Base-by-base conservation (phyloP, 2,113 vertebrate genomes). In the Pogona vitticeps region DNA sequence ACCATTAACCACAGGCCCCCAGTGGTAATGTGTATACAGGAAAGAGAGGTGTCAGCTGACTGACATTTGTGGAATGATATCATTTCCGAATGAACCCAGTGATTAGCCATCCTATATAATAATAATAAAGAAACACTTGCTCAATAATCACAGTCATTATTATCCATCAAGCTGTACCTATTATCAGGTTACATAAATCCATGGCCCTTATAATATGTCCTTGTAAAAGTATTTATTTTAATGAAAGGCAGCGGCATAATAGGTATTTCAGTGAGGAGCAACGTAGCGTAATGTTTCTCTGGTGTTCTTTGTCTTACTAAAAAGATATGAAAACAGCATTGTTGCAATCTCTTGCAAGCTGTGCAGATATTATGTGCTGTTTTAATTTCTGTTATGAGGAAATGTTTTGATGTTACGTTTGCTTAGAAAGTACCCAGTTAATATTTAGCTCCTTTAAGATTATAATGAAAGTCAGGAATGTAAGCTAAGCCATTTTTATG, bases 81-180 rank as follows among this genome's bases (percentile, higher is more conserved):
- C 59, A 23, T 36, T 46, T 20, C 40, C 46, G 20, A 20, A 67
- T 18, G 31, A 52, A 76, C 21, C 65, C 76, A 12, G 76, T 84
- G 72, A 84, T 76, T 63, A 84, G 38, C 59, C 59, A 76, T 67
- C 72, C 26, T 52, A n/a, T 76, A 52, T 76, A 46, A 40, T 52
- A 52, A 52, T 10, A 52, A 52, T 10, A 52, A 76, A 28, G 40
- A 59, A 61, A 83, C 36, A 46, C 83, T 76, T 76, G 83, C 63
- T 84, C 83, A 76, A 46, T 84, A 84, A 84, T 52, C 68, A n/a
- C n/a, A 84, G 83, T 46, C 38, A 76, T 67, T 76, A 56, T 84
- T 76, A 61, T 76, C 42, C 83, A 84, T 84, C 72, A 84, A 33
- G 42, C 7, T 52, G 72, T 46, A 52, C 31, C 40, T 67, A 63